Percentiles rank a stretch among this genome's conserved stretches.
Evolutionary conservation across 2,888 invertebrate species (phyloP).

Genomic region (Zele albiditarsus): DNA sequence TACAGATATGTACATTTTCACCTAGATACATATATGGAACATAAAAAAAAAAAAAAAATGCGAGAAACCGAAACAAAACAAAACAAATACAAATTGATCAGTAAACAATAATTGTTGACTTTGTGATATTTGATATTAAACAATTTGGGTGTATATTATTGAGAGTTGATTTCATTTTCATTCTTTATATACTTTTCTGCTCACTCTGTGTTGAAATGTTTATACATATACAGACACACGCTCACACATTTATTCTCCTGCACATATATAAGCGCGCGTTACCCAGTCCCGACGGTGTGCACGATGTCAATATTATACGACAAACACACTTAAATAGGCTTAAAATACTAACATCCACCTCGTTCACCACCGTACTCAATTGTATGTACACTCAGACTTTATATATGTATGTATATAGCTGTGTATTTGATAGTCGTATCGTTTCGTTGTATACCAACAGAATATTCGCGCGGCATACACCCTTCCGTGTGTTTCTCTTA

Average conservation of each 20-base stretch:
- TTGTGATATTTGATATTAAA: constrained; percentile 14
- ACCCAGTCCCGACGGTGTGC: constrained; percentile 65
- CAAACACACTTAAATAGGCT: constrained; percentile 73
- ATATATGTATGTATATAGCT: constrained; percentile 53
- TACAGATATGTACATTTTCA: not conserved
- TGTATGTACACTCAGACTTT: constrained; percentile 52
- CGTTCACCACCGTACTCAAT: constrained; percentile 56
- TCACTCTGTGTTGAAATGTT: constrained; percentile 22
- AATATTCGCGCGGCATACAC: constrained; percentile 20
- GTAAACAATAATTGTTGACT: constrained; percentile 12
- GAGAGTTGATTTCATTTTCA: constrained; percentile 17
- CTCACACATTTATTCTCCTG: constrained; percentile 12
- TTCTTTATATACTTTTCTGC: constrained; percentile 13
- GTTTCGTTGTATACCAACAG: constrained; percentile 41
- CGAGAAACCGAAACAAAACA: not conserved
- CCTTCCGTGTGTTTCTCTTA: constrained; percentile 24
- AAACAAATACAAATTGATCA: constrained; percentile 11
- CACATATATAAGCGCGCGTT: constrained; percentile 56
- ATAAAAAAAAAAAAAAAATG: not conserved
- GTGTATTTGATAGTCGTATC: constrained; percentile 59
- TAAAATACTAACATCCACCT: constrained; percentile 70
- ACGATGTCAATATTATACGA: constrained; percentile 72
- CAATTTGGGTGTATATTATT: constrained; percentile 14
- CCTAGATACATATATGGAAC: not conserved
- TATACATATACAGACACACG: constrained; percentile 33